A percentile compares a stretch with the other conserved stretches of the same genome.
phyloP scores from a whole-genome alignment of 1,140 invertebrate genomes.

The Dreissena rostriformis region DNA sequence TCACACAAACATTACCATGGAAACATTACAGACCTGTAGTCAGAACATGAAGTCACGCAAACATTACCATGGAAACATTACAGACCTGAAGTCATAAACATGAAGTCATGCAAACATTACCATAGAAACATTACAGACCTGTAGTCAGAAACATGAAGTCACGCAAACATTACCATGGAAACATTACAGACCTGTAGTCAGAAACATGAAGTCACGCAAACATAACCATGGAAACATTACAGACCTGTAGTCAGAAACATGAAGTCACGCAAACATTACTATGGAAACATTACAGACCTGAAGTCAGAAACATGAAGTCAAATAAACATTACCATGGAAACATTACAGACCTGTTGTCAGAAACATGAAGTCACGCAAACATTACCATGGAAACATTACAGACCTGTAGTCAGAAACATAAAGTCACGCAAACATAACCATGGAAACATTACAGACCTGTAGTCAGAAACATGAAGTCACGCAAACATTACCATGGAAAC shows the following conservation, averaged over 20 bases:
- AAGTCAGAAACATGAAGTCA: too few species aligned
- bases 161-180: too few species aligned
- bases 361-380: not conserved
- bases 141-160: too few species aligned
- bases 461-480: not conserved
- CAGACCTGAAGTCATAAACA: not conserved
- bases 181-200: too few species aligned
- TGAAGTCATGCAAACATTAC: not conserved
- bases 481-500: not conserved
- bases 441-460: not conserved
- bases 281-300: too few species aligned
- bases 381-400: not conserved
- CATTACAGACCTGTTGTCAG: not conserved
- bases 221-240: too few species aligned
- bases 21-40: not conserved
- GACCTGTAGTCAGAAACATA: not conserved
- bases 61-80: not conserved
- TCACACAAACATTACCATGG: not conserved
- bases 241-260: too few species aligned
- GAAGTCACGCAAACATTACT: too few species aligned
- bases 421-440: not conserved
- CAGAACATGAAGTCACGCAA: not conserved
- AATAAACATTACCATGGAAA: too few species aligned
- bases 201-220: too few species aligned
- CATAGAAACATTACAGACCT: not conserved